Percentiles rank a stretch among this genome's conserved stretches.
These are phyloP conservation scores for Leptopilina drosophilae DNA, from an alignment of 2,888 invertebrate genomes.

Conservation along the genomic window DNA sequence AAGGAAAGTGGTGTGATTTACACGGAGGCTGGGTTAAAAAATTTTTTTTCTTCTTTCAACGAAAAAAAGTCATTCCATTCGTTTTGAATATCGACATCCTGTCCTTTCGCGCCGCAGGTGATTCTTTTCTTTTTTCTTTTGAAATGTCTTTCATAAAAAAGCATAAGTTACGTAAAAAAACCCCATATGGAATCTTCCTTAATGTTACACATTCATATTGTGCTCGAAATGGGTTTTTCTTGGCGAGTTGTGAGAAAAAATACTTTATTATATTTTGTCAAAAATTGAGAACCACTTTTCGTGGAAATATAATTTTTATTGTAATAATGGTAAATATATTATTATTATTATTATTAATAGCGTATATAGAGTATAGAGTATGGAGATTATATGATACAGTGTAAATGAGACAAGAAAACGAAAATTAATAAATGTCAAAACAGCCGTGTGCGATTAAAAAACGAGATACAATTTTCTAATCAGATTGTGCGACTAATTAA, in stretches of 20 bases:
- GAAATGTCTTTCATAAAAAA: constrained; percentile 11
- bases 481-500: background rate
- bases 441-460: background rate
- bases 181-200: constrained; percentile 3
- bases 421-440: background rate
- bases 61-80: constrained; percentile 37
- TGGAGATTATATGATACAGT: no score
- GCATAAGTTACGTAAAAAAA: constrained; percentile 15
- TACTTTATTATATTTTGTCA: no score
- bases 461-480: background rate
- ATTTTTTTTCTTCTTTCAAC: background rate
- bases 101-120: constrained; percentile 36
- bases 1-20: constrained; percentile 33
- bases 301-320: no score
- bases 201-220: constrained; percentile 14
- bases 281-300: no score
- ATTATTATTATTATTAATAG: no score
- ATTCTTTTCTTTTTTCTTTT: constrained; percentile 21
- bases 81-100: constrained; percentile 32
- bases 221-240: background rate
- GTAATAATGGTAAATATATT: no score
- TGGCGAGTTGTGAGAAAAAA: background rate
- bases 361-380: no score
- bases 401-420: background rate
- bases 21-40: background rate